Evolutionary conservation across 2,888 invertebrate genomes (phyloP), one percentile per base, ranked within the genome.

Genomic region (Diarsia mendica): DNA sequence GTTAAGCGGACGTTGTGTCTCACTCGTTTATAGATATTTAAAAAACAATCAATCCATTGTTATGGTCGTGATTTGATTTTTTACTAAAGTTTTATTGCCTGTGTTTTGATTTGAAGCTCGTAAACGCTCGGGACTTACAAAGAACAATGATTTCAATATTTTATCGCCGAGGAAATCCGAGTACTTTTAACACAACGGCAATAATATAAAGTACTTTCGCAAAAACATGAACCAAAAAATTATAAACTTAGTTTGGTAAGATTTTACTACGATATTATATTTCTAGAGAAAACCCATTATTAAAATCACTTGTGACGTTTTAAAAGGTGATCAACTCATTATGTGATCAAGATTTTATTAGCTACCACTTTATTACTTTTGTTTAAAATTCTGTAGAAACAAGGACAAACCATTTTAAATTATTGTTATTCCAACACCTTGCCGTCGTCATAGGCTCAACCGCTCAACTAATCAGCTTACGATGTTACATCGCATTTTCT

Each of bases 11-110:
- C 83, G 77, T 79, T 49, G 53, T 28, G 75, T 66, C 77, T 76
- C 76, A 73, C 63, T 75, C 70, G 64, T 84, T 87, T 87, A 81
- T 78, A 79, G 76, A 82, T 83, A 83, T 86, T 87, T 85, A 80
- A 82, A 82, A 86, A 86, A 87, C 85, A 84, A 84, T 84, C 79
- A 82, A 75, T 87, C 77, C 60, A 82, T 87, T 87, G 88, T 84
- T 82, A 67, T 44, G 76, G 75, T 75, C 82, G 80, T 85, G 79
- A 80, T 84, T 74, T 71, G 73, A 81, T 76, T 87, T 85, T 83
- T 85, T 78, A 69, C 72, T 71, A 15, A 63, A 67, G 70, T 86
- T 87, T 81, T 75, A 75, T 77, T 67, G 39, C 39, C 67, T 75
- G 55, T 60, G 61, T 73, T 76, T 83, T 67, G 67, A 75, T 82